phyloP scores from a whole-genome alignment of 2,113 vertebrate genomes.

The Paedocypris sp. region DNA sequence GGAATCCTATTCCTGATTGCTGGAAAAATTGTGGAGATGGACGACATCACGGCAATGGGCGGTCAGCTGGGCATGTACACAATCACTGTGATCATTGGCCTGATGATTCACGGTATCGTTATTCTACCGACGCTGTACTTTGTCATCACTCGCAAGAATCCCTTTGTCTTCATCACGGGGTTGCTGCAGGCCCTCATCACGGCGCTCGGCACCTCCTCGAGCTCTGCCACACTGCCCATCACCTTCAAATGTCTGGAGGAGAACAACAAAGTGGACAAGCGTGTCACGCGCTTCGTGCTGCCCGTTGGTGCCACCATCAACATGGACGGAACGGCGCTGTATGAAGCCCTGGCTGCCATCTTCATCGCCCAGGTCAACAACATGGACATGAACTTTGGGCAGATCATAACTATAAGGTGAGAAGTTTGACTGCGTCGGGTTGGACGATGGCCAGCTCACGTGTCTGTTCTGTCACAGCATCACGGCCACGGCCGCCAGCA shows the following conservation, averaged over 20 bases:
- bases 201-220: slow-evolving; percentile 86
- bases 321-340: slow-evolving; percentile 94
- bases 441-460: too few species aligned
- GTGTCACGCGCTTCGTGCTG: slow-evolving; percentile 87
- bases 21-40: slow-evolving; percentile 97
- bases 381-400: slow-evolving; percentile 92
- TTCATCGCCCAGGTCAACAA: slow-evolving; percentile 98
- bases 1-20: slow-evolving; percentile 94
- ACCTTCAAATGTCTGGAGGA: slow-evolving; percentile 95
- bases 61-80: slow-evolving; percentile 97
- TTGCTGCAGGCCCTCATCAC: slow-evolving; percentile 87
- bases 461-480: slow-evolving; percentile 61
- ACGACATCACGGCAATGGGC: slow-evolving; percentile 89
- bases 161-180: slow-evolving; percentile 90
- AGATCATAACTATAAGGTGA: slow-evolving; percentile 97
- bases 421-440: too few species aligned
- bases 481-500: slow-evolving; percentile 92
- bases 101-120: slow-evolving; percentile 80
- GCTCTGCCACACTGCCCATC: slow-evolving; percentile 89
- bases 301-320: slow-evolving; percentile 94
- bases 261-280: slow-evolving; percentile 87
- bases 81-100: slow-evolving; percentile 83
- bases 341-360: slow-evolving; percentile 91
- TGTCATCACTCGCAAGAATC: slow-evolving; percentile 83
- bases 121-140: slow-evolving; percentile 92